Percentiles rank a stretch among this genome's conserved stretches.
Evolutionary conservation across 2,888 invertebrate genomes (phyloP).

Genomic region (Aphodius granarius): DNA sequence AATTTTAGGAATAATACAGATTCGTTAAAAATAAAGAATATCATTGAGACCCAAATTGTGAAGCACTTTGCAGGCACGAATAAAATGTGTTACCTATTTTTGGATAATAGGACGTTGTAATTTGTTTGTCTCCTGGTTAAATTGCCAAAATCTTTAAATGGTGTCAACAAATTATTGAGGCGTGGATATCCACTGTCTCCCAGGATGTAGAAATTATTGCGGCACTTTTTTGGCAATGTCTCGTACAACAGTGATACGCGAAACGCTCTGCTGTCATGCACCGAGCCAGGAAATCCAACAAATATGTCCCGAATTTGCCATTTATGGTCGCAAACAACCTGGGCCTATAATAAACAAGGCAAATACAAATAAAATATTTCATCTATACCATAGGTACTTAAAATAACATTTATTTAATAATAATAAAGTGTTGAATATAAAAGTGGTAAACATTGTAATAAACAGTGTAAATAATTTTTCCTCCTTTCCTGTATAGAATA

Average conservation of each 20-base stretch:
- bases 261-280: constrained; percentile 33
- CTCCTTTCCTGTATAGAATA: constrained; percentile 17
- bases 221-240: constrained; percentile 9
- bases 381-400: too few relatives aligned
- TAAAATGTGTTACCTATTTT: constrained; percentile 12
- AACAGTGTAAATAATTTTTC: not conserved
- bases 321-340: constrained; percentile 32
- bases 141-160: constrained; percentile 29
- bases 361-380: not conserved
- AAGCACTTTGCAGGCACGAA: constrained; percentile 22
- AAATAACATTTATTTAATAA: too few relatives aligned
- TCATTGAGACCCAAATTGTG: constrained; percentile 12
- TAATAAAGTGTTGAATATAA: too few relatives aligned
- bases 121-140: constrained; percentile 20
- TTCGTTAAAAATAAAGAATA: too few relatives aligned
- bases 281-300: constrained; percentile 36
- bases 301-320: constrained; percentile 32
- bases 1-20: too few relatives aligned
- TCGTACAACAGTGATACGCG: constrained; percentile 17
- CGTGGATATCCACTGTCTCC: constrained; percentile 29
- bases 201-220: constrained; percentile 26
- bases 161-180: constrained; percentile 28
- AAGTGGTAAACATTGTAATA: not conserved
- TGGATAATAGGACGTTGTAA: constrained; percentile 21
- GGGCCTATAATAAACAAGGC: constrained; percentile 25